Percentiles rank a stretch among this genome's conserved stretches.
Conservation (phyloP, 1,140 invertebrate species). For the Nephotettix cincticeps region DNA sequence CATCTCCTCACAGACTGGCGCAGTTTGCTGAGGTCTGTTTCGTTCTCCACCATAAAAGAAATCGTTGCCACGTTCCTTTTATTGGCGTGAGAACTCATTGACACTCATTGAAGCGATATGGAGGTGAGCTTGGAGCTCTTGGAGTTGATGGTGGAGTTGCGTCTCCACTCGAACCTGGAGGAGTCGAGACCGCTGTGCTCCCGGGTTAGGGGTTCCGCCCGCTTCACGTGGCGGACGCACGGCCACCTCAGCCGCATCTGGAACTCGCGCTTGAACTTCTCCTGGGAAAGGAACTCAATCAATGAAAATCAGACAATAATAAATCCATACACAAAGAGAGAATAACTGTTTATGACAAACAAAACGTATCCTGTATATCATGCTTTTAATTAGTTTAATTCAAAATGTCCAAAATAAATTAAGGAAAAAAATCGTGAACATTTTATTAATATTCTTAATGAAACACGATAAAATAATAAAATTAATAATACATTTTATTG, state of each 20-base stretch:
- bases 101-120: conserved; percentile 29
- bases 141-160: conserved; percentile 36
- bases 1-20: conserved; percentile 2
- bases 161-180: conserved; percentile 39
- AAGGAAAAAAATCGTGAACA: too few relatives aligned
- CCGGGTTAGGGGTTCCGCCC: conserved; percentile 30
- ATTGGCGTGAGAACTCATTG: conserved; percentile 3
- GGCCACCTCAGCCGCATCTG: conserved; percentile 38
- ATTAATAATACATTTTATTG: too few relatives aligned
- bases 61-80: conserved; percentile 16
- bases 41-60: conserved; percentile 25
- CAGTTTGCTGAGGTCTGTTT: conserved; percentile 7
- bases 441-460: too few relatives aligned
- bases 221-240: conserved; percentile 27
- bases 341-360: too few relatives aligned
- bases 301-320: too few relatives aligned
- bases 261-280: conserved; percentile 44
- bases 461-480: too few relatives aligned
- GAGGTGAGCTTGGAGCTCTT: conserved; percentile 25
- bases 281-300: conserved; percentile 40
- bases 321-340: too few relatives aligned
- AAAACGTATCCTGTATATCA: too few relatives aligned
- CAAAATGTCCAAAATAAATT: too few relatives aligned
- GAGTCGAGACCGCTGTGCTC: conserved; percentile 41
- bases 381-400: too few relatives aligned